Conservation (phyloP, 2,113 vertebrate species). For the Scortum barcoo region DNA sequence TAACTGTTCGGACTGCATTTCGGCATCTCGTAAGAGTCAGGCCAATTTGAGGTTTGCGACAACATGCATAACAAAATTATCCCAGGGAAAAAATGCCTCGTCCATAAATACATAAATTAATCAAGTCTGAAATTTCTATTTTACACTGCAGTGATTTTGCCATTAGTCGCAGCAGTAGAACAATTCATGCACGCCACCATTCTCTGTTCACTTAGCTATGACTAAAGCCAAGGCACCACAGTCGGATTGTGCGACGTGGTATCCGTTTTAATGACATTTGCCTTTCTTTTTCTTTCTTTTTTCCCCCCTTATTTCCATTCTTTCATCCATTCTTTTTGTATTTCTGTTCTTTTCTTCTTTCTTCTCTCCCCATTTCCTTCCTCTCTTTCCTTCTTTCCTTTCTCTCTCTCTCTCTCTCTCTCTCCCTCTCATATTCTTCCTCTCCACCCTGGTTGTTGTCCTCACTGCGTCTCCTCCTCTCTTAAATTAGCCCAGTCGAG, state of each 20-base stretch:
- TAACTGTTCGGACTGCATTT: conserved; percentile 63
- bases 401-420: background rate
- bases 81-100: conserved; percentile 69
- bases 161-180: conserved; percentile 84
- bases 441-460: too few relatives aligned
- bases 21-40: conserved; percentile 55
- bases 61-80: conserved; percentile 78
- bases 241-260: conserved; percentile 71
- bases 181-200: conserved; percentile 78
- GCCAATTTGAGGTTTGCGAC: conserved; percentile 74
- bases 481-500: conserved; percentile 73
- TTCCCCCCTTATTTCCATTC: conserved; percentile 28
- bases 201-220: conserved; percentile 85
- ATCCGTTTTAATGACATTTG: conserved; percentile 81
- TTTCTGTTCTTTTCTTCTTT: background rate
- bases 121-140: conserved; percentile 88
- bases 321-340: conserved; percentile 3
- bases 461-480: too few relatives aligned
- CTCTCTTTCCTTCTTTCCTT: background rate
- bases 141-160: conserved; percentile 87
- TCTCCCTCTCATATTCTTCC: background rate
- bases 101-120: conserved; percentile 88
- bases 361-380: background rate
- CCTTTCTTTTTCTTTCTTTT: conserved; percentile 46
- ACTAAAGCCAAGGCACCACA: conserved; percentile 80